These are phyloP conservation scores for Gastracanthus pulcherrimus DNA, from an alignment of 2,888 invertebrate species.

Conservation along the genomic window DNA sequence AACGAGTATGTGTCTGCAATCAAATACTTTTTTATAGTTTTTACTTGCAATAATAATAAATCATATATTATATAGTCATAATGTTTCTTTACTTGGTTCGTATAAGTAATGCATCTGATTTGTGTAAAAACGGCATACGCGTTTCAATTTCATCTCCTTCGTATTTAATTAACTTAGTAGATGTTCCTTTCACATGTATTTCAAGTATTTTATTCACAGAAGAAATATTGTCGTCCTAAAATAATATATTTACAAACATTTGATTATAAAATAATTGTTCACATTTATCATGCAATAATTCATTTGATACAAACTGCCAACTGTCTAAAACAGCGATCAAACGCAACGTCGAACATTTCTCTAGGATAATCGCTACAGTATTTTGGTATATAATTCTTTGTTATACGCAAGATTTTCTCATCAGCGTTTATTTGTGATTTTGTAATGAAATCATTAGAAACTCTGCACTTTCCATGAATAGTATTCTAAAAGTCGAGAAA, in stretches of 20 bases:
- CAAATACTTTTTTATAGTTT: background rate
- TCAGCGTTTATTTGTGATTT: background rate
- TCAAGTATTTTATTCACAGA: background rate
- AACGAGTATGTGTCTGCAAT: background rate
- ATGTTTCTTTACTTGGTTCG: background rate
- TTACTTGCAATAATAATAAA: too few species aligned
- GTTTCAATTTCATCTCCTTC: slow-evolving; percentile 3
- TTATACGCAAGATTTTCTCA: background rate
- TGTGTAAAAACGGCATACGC: background rate
- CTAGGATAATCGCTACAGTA: background rate
- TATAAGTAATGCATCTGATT: slow-evolving; percentile 7
- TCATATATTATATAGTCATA: background rate
- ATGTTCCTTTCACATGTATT: background rate
- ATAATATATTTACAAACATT: background rate
- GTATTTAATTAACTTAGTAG: background rate
- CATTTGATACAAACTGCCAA: background rate
- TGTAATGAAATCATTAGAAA: background rate
- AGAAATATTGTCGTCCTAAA: background rate
- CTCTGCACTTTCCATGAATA: background rate
- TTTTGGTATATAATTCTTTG: background rate
- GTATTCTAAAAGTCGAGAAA: background rate
- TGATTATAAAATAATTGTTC: background rate
- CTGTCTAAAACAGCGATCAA: background rate
- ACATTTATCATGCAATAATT: background rate
- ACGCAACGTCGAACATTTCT: background rate